A percentile compares a stretch with the other conserved stretches of the same genome.
phyloP scores from a whole-genome alignment of 2,797 vertebrate genomes.

The Melanotaenia nigrans region DNA sequence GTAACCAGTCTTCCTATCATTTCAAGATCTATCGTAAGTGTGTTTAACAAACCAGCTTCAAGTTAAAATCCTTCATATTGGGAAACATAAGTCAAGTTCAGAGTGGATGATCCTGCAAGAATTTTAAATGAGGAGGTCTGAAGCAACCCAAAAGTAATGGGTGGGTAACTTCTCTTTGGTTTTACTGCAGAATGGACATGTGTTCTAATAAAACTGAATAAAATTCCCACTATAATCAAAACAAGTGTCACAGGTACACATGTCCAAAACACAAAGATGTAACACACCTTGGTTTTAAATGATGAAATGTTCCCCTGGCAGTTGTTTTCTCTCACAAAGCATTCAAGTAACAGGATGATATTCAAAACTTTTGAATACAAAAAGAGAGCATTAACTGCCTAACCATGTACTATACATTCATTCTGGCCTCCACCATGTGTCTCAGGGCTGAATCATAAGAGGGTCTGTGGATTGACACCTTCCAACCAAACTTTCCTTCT shows the following conservation, averaged over 20 bases:
- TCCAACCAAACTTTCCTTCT: not conserved
- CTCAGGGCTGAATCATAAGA: too few relatives aligned
- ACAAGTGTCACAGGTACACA: too few relatives aligned
- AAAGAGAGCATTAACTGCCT: too few relatives aligned
- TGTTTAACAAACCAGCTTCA: conserved; percentile 53
- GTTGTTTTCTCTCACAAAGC: too few relatives aligned
- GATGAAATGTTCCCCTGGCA: too few relatives aligned
- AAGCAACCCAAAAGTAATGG: not conserved
- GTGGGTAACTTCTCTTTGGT: too few relatives aligned
- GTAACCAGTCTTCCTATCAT: conserved; percentile 65
- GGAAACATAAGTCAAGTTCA: conserved; percentile 12
- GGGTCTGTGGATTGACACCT: not conserved
- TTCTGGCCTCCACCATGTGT: not conserved
- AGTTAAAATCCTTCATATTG: conserved; percentile 41
- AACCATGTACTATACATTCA: not conserved
- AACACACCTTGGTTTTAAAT: too few relatives aligned
- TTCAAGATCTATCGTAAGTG: conserved; percentile 46
- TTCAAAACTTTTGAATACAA: too few relatives aligned
- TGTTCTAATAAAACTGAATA: not conserved
- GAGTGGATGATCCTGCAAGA: conserved; percentile 20
- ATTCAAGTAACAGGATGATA: not conserved
- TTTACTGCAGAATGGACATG: too few relatives aligned
- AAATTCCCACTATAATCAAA: too few relatives aligned
- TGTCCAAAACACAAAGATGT: too few relatives aligned
- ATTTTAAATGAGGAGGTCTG: conserved; percentile 17